These are phyloP conservation scores for Balanococcus diminutus DNA, from an alignment of 2,888 invertebrate genomes.

Conservation along the genomic window DNA sequence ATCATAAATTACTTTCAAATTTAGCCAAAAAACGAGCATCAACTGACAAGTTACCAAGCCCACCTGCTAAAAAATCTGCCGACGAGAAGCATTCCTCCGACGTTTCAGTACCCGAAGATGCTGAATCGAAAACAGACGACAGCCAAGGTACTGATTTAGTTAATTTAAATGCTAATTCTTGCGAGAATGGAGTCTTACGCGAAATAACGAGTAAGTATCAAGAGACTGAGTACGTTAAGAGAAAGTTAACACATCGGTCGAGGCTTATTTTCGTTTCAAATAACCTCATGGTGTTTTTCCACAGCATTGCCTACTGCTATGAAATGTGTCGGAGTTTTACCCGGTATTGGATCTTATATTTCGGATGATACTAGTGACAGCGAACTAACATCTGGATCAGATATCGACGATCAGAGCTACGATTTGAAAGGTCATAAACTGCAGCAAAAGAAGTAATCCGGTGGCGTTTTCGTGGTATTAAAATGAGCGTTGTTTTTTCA, in stretches of 20 bases:
- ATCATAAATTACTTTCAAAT: slow-evolving; percentile 41
- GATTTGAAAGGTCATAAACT: slow-evolving; percentile 42
- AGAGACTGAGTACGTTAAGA: not conserved
- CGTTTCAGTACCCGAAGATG: not conserved
- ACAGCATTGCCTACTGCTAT: slow-evolving; percentile 42
- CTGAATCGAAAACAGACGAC: not conserved
- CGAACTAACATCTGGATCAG: slow-evolving; percentile 42
- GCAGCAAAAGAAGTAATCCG: slow-evolving; percentile 11
- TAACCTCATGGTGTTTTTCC: too few species aligned
- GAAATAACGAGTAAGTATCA: slow-evolving; percentile 22
- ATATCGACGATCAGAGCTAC: slow-evolving; percentile 24
- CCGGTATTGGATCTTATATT: slow-evolving; percentile 49
- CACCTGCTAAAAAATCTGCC: slow-evolving; percentile 34
- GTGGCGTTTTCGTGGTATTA: not conserved
- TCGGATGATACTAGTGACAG: slow-evolving; percentile 48
- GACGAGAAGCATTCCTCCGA: not conserved
- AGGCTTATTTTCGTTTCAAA: not conserved
- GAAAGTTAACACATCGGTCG: too few species aligned
- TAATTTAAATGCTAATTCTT: slow-evolving; percentile 7
- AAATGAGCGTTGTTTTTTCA: not conserved
- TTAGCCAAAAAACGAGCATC: slow-evolving; percentile 42
- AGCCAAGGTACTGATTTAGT: not conserved
- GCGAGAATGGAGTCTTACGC: not conserved
- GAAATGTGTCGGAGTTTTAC: slow-evolving; percentile 45
- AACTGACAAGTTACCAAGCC: slow-evolving; percentile 42